A percentile compares a stretch with the other conserved stretches of the same genome.
Evolutionary conservation across 2,113 vertebrate species (phyloP).

Genomic region (Saguinus midas): DNA sequence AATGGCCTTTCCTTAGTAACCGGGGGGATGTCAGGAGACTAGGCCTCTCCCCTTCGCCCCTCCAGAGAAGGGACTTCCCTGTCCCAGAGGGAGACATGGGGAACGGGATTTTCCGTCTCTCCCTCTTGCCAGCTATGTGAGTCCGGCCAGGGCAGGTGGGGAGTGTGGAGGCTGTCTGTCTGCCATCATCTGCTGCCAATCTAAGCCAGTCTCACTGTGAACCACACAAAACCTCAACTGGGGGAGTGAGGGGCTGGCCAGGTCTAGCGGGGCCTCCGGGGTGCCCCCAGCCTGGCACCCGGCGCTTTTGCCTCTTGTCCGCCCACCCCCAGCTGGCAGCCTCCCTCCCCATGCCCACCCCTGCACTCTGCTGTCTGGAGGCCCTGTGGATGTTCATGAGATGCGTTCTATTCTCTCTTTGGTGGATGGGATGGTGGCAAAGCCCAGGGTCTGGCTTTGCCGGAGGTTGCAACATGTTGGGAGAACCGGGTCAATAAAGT

Average conservation of each 20-base stretch:
- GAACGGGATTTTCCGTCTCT: background rate
- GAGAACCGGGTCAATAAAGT: conserved; percentile 75
- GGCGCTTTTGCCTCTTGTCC: background rate
- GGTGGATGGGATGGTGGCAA: background rate
- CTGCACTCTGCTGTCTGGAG: background rate
- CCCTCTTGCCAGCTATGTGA: background rate
- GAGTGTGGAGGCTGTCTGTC: background rate
- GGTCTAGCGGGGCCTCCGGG: background rate
- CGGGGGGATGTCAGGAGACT: background rate
- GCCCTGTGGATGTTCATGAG: background rate
- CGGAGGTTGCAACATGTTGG: background rate
- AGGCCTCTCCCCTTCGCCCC: background rate
- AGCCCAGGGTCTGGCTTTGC: conserved; percentile 1
- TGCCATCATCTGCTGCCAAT: background rate
- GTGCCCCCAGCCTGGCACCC: background rate
- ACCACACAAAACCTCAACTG: conserved; percentile 33
- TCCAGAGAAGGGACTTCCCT: conserved; percentile 13
- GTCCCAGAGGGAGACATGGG: background rate
- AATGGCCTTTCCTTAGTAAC: background rate
- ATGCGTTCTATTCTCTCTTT: background rate
- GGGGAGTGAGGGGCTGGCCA: conserved; percentile 48
- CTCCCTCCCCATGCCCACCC: background rate
- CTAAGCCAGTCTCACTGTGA: conserved; percentile 78
- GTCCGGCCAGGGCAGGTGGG: background rate
- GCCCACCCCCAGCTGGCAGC: background rate